These are phyloP conservation scores for Sander vitreus DNA, from an alignment of 2,113 vertebrate species.

Conservation along the genomic window DNA sequence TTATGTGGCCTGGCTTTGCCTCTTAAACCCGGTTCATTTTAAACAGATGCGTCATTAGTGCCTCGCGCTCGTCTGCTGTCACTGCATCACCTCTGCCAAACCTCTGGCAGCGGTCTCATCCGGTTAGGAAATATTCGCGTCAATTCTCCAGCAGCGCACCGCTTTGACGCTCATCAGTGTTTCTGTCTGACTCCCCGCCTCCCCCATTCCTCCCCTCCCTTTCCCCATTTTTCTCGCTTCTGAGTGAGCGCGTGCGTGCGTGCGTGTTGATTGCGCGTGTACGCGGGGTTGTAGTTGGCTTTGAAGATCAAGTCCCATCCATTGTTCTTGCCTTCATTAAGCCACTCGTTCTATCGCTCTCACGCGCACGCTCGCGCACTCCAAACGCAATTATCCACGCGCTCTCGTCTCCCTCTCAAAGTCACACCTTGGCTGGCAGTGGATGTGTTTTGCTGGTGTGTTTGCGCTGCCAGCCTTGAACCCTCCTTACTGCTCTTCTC, in stretches of 20 bases:
- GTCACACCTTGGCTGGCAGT: slow-evolving; percentile 36
- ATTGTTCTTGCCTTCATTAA: slow-evolving; percentile 58
- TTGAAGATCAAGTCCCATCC: slow-evolving; percentile 48
- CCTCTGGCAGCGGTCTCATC: slow-evolving; percentile 29
- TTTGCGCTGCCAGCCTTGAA: slow-evolving; percentile 1
- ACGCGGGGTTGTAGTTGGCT: slow-evolving; percentile 40
- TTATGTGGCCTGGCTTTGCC: slow-evolving; percentile 37
- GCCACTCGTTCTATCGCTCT: slow-evolving; percentile 15
- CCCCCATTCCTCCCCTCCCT: slow-evolving; percentile 7
- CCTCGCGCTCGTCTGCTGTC: not conserved
- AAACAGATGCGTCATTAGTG: slow-evolving; percentile 19
- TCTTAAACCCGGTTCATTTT: not conserved
- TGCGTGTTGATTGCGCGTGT: slow-evolving; percentile 20
- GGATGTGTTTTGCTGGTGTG: not conserved
- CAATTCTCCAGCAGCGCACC: slow-evolving; percentile 33
- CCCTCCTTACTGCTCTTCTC: not conserved
- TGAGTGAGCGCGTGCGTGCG: not conserved
- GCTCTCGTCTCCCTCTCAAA: slow-evolving; percentile 15
- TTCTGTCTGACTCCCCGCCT: slow-evolving; percentile 24
- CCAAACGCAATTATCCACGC: slow-evolving; percentile 39
- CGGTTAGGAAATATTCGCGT: slow-evolving; percentile 12
- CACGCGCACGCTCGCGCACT: not conserved
- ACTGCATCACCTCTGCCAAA: slow-evolving; percentile 5
- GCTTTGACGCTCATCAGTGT: slow-evolving; percentile 39
- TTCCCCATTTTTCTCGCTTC: slow-evolving; percentile 37